phyloP scores from a whole-genome alignment of 2,113 vertebrate species.

The Neogobius melanostomus region DNA sequence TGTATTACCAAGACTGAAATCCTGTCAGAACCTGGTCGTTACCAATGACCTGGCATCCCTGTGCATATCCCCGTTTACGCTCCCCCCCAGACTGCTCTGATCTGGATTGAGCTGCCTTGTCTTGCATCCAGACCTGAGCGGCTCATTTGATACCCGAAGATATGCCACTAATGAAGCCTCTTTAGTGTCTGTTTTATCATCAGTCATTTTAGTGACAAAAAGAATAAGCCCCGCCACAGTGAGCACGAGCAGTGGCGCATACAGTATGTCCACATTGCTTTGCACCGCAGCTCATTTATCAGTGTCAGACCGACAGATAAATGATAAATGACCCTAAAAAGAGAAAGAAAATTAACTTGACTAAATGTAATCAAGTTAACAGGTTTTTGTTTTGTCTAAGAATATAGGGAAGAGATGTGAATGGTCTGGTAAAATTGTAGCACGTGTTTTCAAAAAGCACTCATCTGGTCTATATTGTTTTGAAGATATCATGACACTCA shows the following conservation, averaged over 20 bases:
- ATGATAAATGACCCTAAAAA: not conserved
- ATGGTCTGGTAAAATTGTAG: too few species aligned
- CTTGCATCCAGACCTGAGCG: slow-evolving; percentile 46
- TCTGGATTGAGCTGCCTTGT: slow-evolving; percentile 74
- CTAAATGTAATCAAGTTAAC: too few species aligned
- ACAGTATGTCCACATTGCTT: not conserved
- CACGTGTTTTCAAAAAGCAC: too few species aligned
- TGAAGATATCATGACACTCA: too few species aligned
- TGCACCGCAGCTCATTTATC: not conserved
- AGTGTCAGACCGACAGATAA: not conserved
- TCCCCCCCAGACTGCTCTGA: slow-evolving; percentile 65
- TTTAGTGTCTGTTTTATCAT: not conserved
- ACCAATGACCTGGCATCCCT: slow-evolving; percentile 19
- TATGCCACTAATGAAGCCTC: slow-evolving; percentile 26
- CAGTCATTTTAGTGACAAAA: not conserved
- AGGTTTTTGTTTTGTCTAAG: too few species aligned
- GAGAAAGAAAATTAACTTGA: too few species aligned
- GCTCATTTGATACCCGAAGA: slow-evolving; percentile 36
- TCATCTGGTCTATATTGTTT: too few species aligned
- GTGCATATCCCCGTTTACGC: slow-evolving; percentile 25
- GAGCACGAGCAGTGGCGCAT: not conserved
- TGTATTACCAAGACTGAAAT: not conserved
- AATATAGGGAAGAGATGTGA: too few species aligned
- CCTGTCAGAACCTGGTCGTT: not conserved
- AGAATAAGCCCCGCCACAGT: not conserved